A percentile compares a stretch with the other conserved stretches of the same genome.
Conservation (phyloP, 2,113 vertebrate genomes). For the Daubentonia madagascariensis region DNA sequence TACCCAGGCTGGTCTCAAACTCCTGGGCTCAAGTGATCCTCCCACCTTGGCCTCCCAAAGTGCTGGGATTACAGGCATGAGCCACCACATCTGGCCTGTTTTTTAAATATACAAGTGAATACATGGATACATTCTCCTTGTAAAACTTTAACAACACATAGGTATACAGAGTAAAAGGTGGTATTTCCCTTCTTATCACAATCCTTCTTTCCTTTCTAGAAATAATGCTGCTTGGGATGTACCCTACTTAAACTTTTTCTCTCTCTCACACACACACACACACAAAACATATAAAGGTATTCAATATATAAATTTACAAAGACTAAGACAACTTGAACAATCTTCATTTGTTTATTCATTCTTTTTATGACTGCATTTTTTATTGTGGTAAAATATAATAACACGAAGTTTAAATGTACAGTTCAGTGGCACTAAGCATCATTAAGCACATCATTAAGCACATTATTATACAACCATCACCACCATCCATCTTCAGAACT, state of each 20-base stretch:
- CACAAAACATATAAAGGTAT: background rate
- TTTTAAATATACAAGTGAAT: background rate
- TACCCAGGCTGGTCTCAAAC: no score
- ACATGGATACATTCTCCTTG: background rate
- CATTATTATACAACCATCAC: background rate
- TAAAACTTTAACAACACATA: conserved; percentile 4
- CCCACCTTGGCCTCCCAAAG: no score
- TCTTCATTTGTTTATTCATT: background rate
- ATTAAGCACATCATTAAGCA: background rate
- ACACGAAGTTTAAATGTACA: background rate
- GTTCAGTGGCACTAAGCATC: background rate
- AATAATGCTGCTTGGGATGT: background rate
- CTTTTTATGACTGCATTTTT: background rate
- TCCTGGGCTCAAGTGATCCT: no score
- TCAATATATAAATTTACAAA: background rate
- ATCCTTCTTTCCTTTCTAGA: background rate
- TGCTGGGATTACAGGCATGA: no score
- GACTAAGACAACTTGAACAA: background rate
- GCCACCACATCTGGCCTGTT: background rate
- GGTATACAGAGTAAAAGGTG: background rate
- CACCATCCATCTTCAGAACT: background rate
- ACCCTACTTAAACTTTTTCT: background rate
- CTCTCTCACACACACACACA: no score
- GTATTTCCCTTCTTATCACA: background rate
- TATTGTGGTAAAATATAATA: background rate